Conservation (phyloP, 2,888 invertebrate genomes). For the Dione juno region DNA sequence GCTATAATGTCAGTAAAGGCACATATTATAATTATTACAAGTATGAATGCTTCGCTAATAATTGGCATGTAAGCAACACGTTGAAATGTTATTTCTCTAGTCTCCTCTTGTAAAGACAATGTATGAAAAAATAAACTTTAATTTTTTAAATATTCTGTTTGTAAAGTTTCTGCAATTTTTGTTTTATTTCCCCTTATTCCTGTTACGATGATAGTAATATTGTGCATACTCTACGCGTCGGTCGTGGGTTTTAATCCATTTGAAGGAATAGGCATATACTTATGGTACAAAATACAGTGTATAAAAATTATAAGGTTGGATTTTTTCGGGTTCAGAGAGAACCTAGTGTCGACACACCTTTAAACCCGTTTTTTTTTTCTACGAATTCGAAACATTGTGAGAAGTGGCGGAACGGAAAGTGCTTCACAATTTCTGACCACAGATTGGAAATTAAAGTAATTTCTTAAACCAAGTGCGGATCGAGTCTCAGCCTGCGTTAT, state of each 20-base stretch:
- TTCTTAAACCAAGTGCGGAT: no score
- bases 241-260: neutral
- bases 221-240: neutral
- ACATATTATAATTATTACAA: conserved; percentile 8
- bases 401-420: no score
- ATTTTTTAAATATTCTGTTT: conserved; percentile 80
- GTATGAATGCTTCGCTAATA: conserved; percentile 64
- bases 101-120: conserved; percentile 82
- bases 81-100: conserved; percentile 81
- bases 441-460: no score
- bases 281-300: no score
- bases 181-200: conserved; percentile 55
- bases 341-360: no score
- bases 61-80: conserved; percentile 68
- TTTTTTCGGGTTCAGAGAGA: no score
- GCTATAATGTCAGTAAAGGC: conserved; percentile 23
- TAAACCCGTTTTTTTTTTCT: no score
- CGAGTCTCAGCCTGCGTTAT: no score
- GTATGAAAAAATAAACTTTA: conserved; percentile 74
- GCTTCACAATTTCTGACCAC: no score
- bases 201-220: neutral
- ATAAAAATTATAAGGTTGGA: no score
- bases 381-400: no score
- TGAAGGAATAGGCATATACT: no score
- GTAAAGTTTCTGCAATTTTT: conserved; percentile 77